Evolutionary conservation across 2,113 vertebrate species (phyloP), one percentile per base, ranked within the genome.

Genomic region (Amblyornis subalaris): DNA sequence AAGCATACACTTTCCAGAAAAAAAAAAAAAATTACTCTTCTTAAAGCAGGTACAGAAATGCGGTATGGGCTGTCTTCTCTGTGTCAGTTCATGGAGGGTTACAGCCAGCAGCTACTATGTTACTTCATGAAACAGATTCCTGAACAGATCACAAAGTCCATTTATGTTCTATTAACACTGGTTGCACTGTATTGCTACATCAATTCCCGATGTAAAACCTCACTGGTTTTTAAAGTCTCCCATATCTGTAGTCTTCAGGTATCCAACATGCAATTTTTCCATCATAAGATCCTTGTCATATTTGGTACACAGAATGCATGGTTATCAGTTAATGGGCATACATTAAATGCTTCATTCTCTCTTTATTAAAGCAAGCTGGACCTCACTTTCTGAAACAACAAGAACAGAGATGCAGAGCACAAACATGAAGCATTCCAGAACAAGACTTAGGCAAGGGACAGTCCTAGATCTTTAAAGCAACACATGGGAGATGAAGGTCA

Each of bases 401-500:
- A 28, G 20, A 65, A 53, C 17, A 48, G 60, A 62, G 36, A 55
- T 6, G 14, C 5, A 51, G 23, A 77, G 8, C 25, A 85, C 47
- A 50, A 74, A 38, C 29, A 66, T 2, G 5, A 81, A 53, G 22
- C n/a, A 55, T 29, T 69, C 73, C 54, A 53, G 74, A 81, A 40
- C 29, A 76, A n/a, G 58, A 50, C 21, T 44, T 22, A 14, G 16
- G 26, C 40, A 38, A 12, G 26, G 12, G 45, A 9, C 36, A 29
- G 40, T 33, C 54, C 54, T 51, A 44, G 25, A 47, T 33, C 58
- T 84, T 89, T 35, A 36, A 60, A 60, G 22, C 1, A 26, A 25
- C 12, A 60, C 1, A 0, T 1, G 1, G 18, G 26, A 73, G 26
- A 21, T 16, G 5, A 75, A 72, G 29, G 28, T 42, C 9, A 24